Conservation (phyloP, 2,113 vertebrate species). For the Megalops atlanticus region DNA sequence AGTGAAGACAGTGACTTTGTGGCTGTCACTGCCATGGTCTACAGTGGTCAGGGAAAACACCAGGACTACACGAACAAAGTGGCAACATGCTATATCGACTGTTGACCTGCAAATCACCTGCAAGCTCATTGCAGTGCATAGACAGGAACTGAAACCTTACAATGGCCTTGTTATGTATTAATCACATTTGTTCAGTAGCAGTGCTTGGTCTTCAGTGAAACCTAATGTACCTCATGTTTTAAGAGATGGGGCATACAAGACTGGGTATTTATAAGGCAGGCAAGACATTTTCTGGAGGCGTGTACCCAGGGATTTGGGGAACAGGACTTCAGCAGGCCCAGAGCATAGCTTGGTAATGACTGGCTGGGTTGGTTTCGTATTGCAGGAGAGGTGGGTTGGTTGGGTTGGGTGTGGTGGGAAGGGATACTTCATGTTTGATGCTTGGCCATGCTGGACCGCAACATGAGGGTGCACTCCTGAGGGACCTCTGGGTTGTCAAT, state of each 20-base stretch:
- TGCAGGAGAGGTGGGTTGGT: neutral
- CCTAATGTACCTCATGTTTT: too few species aligned
- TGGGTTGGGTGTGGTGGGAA: neutral
- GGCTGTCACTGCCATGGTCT: too few species aligned
- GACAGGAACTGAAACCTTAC: neutral
- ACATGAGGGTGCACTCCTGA: constrained; percentile 88
- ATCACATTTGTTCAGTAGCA: neutral
- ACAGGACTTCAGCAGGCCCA: neutral
- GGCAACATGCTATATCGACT: constrained; percentile 1
- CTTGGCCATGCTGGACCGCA: constrained; percentile 90
- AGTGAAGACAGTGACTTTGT: too few species aligned
- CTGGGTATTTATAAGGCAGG: neutral
- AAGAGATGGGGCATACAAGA: neutral
- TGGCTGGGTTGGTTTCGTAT: too few species aligned
- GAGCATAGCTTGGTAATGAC: neutral
- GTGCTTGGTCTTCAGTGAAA: neutral
- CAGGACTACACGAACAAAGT: too few species aligned
- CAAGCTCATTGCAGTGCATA: neutral
- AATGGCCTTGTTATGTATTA: neutral
- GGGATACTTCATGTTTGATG: constrained; percentile 33
- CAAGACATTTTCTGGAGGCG: neutral
- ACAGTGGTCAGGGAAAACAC: too few species aligned
- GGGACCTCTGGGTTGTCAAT: constrained; percentile 83
- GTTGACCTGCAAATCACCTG: neutral
- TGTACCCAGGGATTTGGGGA: too few species aligned